phyloP scores from a whole-genome alignment of 2,888 invertebrate species.

The Eudemis profundana region DNA sequence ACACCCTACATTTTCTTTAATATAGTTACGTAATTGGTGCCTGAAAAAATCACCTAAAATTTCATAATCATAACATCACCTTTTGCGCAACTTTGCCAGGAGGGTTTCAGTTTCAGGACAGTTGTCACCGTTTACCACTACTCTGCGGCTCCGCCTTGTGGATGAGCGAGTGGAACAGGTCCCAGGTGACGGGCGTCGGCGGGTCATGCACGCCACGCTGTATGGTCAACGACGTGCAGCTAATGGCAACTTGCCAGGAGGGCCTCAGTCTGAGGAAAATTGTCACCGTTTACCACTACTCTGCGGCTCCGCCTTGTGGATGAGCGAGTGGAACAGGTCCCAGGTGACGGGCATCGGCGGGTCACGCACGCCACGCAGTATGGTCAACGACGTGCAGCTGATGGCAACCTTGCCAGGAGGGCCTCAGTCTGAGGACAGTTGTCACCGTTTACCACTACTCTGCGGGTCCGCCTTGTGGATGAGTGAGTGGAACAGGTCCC shows the following conservation, averaged over 20 bases:
- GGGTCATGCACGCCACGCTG: slow-evolving; percentile 91
- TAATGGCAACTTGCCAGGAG: slow-evolving; percentile 92
- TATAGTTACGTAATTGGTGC: too few species aligned
- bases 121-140: slow-evolving; percentile 1
- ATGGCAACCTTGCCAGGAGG: too few species aligned
- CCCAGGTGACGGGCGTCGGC: slow-evolving; percentile 70
- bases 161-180: slow-evolving; percentile 46
- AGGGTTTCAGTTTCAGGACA: neutral
- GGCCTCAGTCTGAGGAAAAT: slow-evolving; percentile 88
- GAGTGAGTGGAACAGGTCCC: slow-evolving; percentile 45
- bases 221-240: slow-evolving; percentile 92
- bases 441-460: slow-evolving; percentile 21
- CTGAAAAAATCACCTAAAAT: too few species aligned
- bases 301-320: slow-evolving; percentile 23
- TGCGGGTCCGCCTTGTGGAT: slow-evolving; percentile 27
- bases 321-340: slow-evolving; percentile 45
- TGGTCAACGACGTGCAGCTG: too few species aligned
- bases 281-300: slow-evolving; percentile 21
- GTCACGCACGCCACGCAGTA: slow-evolving; percentile 86
- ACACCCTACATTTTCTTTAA: too few species aligned
- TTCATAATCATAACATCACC: too few species aligned
- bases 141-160: slow-evolving; percentile 20
- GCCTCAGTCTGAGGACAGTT: neutral
- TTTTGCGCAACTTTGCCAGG: too few species aligned
- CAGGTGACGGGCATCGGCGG: slow-evolving; percentile 77